Conservation (phyloP, 2,888 invertebrate genomes). For the Perithous albicinctus region DNA sequence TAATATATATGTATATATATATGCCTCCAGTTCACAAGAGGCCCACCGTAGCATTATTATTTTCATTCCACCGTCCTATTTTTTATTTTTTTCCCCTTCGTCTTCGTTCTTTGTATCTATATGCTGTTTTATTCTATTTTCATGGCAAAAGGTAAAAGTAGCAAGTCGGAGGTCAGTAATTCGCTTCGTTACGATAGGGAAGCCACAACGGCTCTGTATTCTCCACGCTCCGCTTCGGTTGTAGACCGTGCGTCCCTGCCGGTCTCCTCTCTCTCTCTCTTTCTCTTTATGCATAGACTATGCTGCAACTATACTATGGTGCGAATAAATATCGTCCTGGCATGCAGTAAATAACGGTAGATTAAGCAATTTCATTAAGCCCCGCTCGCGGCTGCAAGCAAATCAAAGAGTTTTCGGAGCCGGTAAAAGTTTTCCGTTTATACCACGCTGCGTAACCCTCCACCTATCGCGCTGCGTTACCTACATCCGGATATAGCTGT, state of each 20-base stretch:
- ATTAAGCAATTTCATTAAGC: conserved; percentile 76
- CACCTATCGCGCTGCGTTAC: conserved; percentile 60
- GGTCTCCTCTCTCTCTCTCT: neutral
- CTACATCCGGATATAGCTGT: conserved; percentile 58
- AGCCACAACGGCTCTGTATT: conserved; percentile 40
- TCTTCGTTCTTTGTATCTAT: conserved; percentile 11
- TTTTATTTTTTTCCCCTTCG: conserved; percentile 22
- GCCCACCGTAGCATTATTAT: conserved; percentile 44
- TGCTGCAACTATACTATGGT: neutral
- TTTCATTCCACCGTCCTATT: conserved; percentile 36
- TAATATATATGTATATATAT: conserved; percentile 48
- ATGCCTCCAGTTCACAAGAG: conserved; percentile 18
- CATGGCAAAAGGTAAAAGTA: conserved; percentile 37
- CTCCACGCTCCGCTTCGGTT: conserved; percentile 47
- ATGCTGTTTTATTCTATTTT: conserved; percentile 42
- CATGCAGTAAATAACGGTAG: conserved; percentile 72
- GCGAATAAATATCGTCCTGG: conserved; percentile 68
- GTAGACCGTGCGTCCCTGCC: conserved; percentile 10
- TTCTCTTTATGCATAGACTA: neutral
- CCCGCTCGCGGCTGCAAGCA: conserved; percentile 33
- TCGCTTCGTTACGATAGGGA: conserved; percentile 31
- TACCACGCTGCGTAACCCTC: conserved; percentile 47
- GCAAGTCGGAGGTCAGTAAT: conserved; percentile 47
- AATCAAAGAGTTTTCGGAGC: conserved; percentile 63
- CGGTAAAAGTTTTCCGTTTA: conserved; percentile 66